Percentiles rank a stretch among this genome's conserved stretches.
These are phyloP conservation scores for Volucella zonaria DNA, from an alignment of 2,888 invertebrate genomes.

Conservation along the genomic window DNA sequence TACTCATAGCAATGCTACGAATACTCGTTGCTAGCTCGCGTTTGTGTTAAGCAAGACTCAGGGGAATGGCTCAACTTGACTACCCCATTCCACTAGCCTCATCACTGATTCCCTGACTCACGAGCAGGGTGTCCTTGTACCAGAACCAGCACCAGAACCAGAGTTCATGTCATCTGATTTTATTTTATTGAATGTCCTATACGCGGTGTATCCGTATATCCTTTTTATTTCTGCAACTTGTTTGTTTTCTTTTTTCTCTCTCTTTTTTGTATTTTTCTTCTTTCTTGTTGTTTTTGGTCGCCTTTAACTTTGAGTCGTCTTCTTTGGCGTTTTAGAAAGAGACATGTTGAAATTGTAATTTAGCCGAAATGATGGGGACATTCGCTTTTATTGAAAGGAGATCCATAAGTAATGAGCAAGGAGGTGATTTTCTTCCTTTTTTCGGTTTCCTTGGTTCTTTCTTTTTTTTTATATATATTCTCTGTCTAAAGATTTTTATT, in stretches of 20 bases:
- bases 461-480: neutral
- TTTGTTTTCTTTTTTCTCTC: slow-evolving; percentile 17
- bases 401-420: slow-evolving; percentile 73
- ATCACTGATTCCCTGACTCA: neutral
- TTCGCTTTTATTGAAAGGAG: slow-evolving; percentile 66
- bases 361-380: slow-evolving; percentile 65
- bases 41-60: slow-evolving; percentile 62
- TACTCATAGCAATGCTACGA: no score
- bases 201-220: slow-evolving; percentile 51
- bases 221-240: slow-evolving; percentile 57
- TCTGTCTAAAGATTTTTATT: slow-evolving; percentile 69
- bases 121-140: slow-evolving; percentile 33
- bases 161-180: slow-evolving; percentile 69
- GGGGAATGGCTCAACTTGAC: slow-evolving; percentile 50
- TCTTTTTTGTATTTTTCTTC: no score
- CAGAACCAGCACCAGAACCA: neutral
- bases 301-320: slow-evolving; percentile 4
- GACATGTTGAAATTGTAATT: slow-evolving; percentile 73
- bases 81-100: slow-evolving; percentile 16
- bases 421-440: slow-evolving; percentile 65
- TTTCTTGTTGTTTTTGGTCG: slow-evolving; percentile 10
- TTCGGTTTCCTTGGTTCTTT: no score
- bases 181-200: slow-evolving; percentile 72
- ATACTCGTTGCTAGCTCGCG: slow-evolving; percentile 23
- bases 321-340: slow-evolving; percentile 24